Base-by-base conservation (phyloP, 2,888 invertebrate species). In the Oligia fasciuncula region DNA sequence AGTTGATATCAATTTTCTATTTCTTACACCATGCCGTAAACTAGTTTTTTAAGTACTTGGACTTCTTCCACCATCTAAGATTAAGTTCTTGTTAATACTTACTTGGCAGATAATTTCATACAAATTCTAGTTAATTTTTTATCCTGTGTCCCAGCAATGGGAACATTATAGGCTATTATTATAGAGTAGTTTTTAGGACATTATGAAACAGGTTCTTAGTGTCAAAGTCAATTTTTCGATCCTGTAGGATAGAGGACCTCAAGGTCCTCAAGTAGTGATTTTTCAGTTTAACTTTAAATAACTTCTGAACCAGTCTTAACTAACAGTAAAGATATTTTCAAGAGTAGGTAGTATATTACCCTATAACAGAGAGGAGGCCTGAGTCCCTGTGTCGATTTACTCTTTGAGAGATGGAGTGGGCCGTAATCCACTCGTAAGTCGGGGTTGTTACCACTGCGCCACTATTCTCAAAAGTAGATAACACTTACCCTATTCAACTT, bases 401-500 rank as follows among this genome's bases (percentile, higher is more conserved):
- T 49, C 49, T 49, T 4, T 49, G 13, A 13, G 49, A 49, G 4
- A 13, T 13, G 3, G 46, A 49, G 49, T 49, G 49, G 13, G 49
- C 49, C 13, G 49, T 13, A 13, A 49, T 49, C 49, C 13, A 49
- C 43, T 9, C 43, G 46, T 13, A 49, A 49, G 49, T 13, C 13
- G 49, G 49, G 4, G 13, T 4, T 4, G 49, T 13, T 49, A 49
- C 49, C 4, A 13, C 13, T 49, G 49, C 4, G 13, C 49, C 13
- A 13, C 49, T 4, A 49, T 13, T 49, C 49, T 49, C 49, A 49
- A 49, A 49, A 63, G 1, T 8, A 35, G n/a, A 2, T n/a, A 23
- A 6, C 3, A 57, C 88, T 85, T 72, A 46, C 96, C 90, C 93
- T 98, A 95, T 99, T 99, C 68, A 99, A 95, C 93, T 99, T 99